Evolutionary conservation across 1,140 invertebrate genomes (phyloP), one percentile per base, ranked within the genome.

Genomic region (Tetragonula clypearis): DNA sequence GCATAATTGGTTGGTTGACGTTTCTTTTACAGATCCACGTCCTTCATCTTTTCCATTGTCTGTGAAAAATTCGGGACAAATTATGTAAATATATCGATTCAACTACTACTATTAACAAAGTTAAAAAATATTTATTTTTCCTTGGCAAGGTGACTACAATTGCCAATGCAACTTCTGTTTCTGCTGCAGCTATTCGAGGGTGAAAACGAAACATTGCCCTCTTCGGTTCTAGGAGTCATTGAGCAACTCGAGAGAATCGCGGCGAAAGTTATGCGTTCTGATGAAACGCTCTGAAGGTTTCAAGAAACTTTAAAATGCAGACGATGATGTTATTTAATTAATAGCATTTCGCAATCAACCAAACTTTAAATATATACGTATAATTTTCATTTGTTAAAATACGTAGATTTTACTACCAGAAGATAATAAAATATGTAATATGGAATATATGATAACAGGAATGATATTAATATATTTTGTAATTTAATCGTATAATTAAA

Each of bases 1-100:
- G 81, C 85, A 60, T 26, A 11, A 78, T 75, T 84, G 79, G 78
- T 66, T 35, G 76, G 88, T 72, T 23, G 85, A 66, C 66, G 19
- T 91, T 88, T 90, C 88, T 90, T 90, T 85, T 85, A 81, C 21
- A 26, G 60, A 74, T 75, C 71, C 74, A 75, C 85, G 82, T 91
- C 88, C 89, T 91, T 87, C 85, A 30, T 82, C 53, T n/a, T 53
- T 56, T 41, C 41, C 2, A 0, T 1, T 66, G n/a, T 15, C 62
- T 23, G 41, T 68, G 56, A 60, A 82, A 23, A 35, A 4, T 23
- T 2, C 21, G 23, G 49, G 26, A 75, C 62, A 30, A 77, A 82
- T 82, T 73, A 73, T 26, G 60, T 66, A 49, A 49, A 49, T 49
- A 56, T 17, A 26, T 66, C 79, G 79, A 21, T 56, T 41, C 60